Base-by-base conservation (phyloP, 1,140 invertebrate genomes). In the Drosophila erecta region DNA sequence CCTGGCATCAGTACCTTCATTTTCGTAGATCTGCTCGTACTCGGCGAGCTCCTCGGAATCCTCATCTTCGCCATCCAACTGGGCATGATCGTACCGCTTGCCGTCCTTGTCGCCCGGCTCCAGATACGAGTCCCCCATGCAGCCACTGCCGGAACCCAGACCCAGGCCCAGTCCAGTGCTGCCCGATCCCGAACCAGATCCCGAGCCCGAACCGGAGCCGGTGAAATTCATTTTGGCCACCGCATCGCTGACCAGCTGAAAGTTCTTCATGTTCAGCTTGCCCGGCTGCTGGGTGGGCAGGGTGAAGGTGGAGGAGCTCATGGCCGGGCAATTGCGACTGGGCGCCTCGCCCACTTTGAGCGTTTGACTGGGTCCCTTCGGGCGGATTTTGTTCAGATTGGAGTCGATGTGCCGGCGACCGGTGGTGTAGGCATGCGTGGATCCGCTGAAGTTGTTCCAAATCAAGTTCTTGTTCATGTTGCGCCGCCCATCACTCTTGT, bases 221-320 rank as follows among this genome's bases (percentile, higher is more conserved):
- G 93, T 94, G 69, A 96, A 93, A 81, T 95, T 96, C 95, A 97
- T 95, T 79, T 95, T 93, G 38, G 95, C 95, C 79, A 94, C 85
- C 1, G 96, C 97, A 91, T 97, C 96, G 70, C 96, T 97, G 14
- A 98, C 96, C 87, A 97, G 95, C 22, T 96, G 95, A 92, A 96
- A 98, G 91, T 97, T 97, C 92, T 97, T 97, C 93, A 98, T 94
- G 91, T 98, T 97, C 78, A 98, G 93, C 93, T 97, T 98, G 51
- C 97, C 97, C 7, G 97, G 96, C 94, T 97, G 96, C 94, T 96
- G 91, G 51, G 81, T 86, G 83, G 81, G 81, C 60, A 86, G 70
- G 35, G 81, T 85, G 46, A 84, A 90, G 20, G 85, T 86, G 24
- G 90, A 91, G 61, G 79, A 86, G 74, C 81, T 90, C 84, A 83